phyloP scores from a whole-genome alignment of 2,797 vertebrate genomes.

The Ctenochaetus hawaiiensis region DNA sequence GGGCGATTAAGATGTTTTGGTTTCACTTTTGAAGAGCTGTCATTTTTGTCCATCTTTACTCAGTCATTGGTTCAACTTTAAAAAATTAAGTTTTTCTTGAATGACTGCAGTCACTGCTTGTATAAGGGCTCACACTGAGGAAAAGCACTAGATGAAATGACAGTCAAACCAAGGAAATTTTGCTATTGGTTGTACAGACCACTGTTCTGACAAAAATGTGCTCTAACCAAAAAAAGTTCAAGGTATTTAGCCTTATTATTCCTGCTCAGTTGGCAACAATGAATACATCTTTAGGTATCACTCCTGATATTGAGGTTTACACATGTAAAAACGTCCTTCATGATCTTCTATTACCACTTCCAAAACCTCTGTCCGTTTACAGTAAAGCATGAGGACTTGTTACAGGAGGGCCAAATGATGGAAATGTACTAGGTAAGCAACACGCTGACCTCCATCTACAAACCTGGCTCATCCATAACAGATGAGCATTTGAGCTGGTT shows the following conservation, averaged over 20 bases:
- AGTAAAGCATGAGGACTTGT: conserved; percentile 18
- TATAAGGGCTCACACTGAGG: too few relatives aligned
- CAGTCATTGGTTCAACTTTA: too few relatives aligned
- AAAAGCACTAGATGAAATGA: too few relatives aligned
- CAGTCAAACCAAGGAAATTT: not conserved
- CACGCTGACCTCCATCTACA: conserved; percentile 68
- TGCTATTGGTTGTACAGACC: not conserved
- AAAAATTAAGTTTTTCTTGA: too few relatives aligned
- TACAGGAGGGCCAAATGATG: conserved; percentile 37
- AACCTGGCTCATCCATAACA: conserved; percentile 74
- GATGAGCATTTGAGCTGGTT: conserved; percentile 81
- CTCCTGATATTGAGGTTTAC: not conserved
- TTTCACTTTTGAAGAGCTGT: too few relatives aligned
- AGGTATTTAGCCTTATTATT: too few relatives aligned
- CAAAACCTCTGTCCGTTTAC: conserved; percentile 43
- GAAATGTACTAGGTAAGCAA: conserved; percentile 71
- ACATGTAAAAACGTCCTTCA: not conserved
- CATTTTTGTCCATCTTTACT: too few relatives aligned
- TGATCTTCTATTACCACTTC: not conserved
- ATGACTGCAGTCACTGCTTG: too few relatives aligned
- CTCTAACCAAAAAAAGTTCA: not conserved
- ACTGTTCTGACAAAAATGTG: not conserved
- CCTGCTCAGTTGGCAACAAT: not conserved
- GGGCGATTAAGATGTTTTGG: too few relatives aligned
- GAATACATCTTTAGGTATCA: not conserved